Conservation (phyloP, 2,888 invertebrate genomes). For the Lochmaea capreae region DNA sequence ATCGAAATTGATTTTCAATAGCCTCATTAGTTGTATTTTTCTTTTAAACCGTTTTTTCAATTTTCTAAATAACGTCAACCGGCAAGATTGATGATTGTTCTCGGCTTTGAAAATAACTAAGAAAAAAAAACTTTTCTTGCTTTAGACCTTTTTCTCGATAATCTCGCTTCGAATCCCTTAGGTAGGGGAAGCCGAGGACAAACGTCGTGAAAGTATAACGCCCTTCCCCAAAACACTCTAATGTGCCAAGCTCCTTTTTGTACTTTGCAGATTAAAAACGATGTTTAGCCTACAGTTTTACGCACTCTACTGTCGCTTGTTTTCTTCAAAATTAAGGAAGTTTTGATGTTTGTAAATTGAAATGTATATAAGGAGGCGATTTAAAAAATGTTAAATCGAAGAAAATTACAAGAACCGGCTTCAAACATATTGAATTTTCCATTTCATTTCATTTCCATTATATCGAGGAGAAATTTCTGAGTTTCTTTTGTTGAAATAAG, state of each 20-base stretch:
- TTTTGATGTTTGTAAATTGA: background rate
- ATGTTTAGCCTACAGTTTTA: background rate
- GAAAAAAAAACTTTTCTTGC: slow-evolving; percentile 26
- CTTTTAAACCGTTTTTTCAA: slow-evolving; percentile 29
- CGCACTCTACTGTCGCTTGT: background rate
- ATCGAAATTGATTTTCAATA: slow-evolving; percentile 30
- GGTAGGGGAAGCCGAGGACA: slow-evolving; percentile 21
- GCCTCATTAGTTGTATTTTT: slow-evolving; percentile 34
- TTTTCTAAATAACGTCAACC: slow-evolving; percentile 34
- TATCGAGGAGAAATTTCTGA: no score
- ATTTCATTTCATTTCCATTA: no score
- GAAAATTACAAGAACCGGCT: no score
- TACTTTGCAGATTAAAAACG: slow-evolving; percentile 6
- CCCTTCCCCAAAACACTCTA: slow-evolving; percentile 9
- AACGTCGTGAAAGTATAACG: slow-evolving; percentile 5
- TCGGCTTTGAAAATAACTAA: slow-evolving; percentile 32
- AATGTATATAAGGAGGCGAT: background rate
- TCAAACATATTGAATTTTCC: no score
- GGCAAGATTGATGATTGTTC: slow-evolving; percentile 39
- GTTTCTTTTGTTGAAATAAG: no score
- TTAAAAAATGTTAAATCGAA: background rate
- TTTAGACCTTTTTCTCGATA: slow-evolving; percentile 31
- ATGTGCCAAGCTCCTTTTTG: slow-evolving; percentile 1
- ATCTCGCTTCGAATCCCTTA: slow-evolving; percentile 32
- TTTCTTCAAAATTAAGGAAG: background rate